Conservation (phyloP, 2,797 vertebrate species). For the Ctenosaura bakeri region DNA sequence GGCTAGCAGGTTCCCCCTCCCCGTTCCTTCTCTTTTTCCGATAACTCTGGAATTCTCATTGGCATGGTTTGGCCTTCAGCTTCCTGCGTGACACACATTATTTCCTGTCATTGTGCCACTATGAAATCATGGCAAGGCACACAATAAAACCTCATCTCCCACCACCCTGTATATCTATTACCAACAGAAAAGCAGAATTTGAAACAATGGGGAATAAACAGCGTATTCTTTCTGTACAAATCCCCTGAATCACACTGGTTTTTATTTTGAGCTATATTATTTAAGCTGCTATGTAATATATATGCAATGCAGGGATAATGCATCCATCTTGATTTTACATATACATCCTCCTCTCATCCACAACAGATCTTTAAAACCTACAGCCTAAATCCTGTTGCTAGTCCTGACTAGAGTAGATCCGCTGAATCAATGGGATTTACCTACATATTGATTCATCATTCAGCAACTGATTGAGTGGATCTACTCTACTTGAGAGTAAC, state of each 20-base stretch:
- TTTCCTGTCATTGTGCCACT: constrained; percentile 58
- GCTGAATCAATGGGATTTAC: too few species aligned
- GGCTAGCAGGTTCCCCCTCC: neutral
- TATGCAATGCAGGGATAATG: neutral
- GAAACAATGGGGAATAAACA: constrained; percentile 26
- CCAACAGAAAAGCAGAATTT: constrained; percentile 33
- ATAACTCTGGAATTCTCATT: constrained; percentile 69
- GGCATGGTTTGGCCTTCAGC: constrained; percentile 65
- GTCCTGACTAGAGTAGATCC: too few species aligned
- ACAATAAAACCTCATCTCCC: constrained; percentile 56
- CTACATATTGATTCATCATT: too few species aligned
- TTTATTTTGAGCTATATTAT: constrained; percentile 28
- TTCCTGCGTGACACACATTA: constrained; percentile 64
- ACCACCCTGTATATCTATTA: neutral
- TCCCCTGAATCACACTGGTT: neutral
- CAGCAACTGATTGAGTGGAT: too few species aligned
- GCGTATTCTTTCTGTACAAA: neutral
- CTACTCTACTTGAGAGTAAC: too few species aligned
- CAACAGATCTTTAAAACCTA: neutral
- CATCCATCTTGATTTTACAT: neutral
- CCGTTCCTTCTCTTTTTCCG: constrained; percentile 65
- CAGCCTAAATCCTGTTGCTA: too few species aligned
- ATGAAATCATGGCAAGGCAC: constrained; percentile 58
- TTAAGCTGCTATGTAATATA: constrained; percentile 19
- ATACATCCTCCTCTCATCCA: too few species aligned